Evolutionary conservation across 2,113 vertebrate genomes (phyloP), one percentile per base, ranked within the genome.

Genomic region (Recurvirostra avosetta): DNA sequence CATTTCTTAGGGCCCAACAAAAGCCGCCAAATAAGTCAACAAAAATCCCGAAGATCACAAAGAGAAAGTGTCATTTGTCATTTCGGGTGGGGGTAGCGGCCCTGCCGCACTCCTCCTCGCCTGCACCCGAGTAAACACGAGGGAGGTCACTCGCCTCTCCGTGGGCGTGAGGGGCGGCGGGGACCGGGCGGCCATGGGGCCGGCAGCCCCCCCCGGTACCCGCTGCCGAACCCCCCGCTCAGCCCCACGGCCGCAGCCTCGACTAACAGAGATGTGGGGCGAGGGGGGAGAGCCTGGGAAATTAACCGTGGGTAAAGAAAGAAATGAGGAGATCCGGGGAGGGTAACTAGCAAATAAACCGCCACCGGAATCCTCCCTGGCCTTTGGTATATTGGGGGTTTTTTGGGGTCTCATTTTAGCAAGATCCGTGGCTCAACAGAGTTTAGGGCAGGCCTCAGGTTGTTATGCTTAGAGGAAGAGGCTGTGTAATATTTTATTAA

Each of bases 31-130:
- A 99, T 99, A 99, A 99, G 99, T 99, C 98, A 99, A 98, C 98
- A 98, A 98, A 98, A 98, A 98, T 98, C 98, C 98, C 97, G 91
- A 98, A 98, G 98, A 99, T 99, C 99, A 99, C 99, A 99, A 99
- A 99, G 98, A 98, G 98, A 99, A 98, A 99, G 98, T 99, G 99
- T 99, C 99, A 99, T 99, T 98, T 99, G 98, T 98, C 98, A 99
- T 99, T 99, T 99, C 98, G 97, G 98, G 98, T 99, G 98, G 98
- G 98, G 99, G 96, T 98, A 98, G 99, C 97, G 63, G 98, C 97
- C 95, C 96, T 11, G 91, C 97, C 67, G 96, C 96, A 89, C 97
- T 98, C 97, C 97, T 97, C 96, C 97, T 97, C 52, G 97, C 98
- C 92, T 93, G 97, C 98, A 98, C 97, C 97, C 97, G 97, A 98